Conservation (phyloP, 92 coral and sea anemone species). For the Epizoanthus scotinus region DNA sequence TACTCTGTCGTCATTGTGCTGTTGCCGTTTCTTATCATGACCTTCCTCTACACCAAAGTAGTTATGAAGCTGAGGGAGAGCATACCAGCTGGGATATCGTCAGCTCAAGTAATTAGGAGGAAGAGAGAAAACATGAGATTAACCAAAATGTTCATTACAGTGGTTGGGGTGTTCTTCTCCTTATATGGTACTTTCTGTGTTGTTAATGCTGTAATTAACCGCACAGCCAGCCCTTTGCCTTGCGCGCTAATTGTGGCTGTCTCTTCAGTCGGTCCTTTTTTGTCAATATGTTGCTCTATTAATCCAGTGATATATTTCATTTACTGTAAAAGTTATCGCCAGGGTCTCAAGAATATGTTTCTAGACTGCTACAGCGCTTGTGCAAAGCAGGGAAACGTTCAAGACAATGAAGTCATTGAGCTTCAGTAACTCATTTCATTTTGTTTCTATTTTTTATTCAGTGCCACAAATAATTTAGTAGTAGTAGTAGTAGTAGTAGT, state of each 20-base stretch:
- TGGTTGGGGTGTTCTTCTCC: background rate
- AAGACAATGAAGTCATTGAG: no score
- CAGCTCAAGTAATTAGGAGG: background rate
- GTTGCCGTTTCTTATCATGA: background rate
- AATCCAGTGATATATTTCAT: slow-evolving; percentile 13
- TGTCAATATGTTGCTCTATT: background rate
- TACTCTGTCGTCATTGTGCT: background rate
- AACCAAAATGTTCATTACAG: slow-evolving; percentile 8
- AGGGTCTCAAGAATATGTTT: background rate
- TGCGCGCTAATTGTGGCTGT: background rate
- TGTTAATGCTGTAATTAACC: background rate
- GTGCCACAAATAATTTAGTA: no score
- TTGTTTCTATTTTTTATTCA: no score
- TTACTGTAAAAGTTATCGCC: background rate
- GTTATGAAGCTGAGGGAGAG: background rate
- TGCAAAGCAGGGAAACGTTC: background rate
- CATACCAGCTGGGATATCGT: background rate
- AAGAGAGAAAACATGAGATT: background rate
- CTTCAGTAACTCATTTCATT: no score
- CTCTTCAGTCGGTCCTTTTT: background rate
- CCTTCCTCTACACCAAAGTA: slow-evolving; percentile 3
- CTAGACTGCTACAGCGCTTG: background rate
- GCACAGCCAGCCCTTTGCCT: background rate
- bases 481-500: no score
- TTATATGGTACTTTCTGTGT: slow-evolving; percentile 8